Base-by-base conservation (phyloP, 2,113 vertebrate genomes). In the Pavo muticus region DNA sequence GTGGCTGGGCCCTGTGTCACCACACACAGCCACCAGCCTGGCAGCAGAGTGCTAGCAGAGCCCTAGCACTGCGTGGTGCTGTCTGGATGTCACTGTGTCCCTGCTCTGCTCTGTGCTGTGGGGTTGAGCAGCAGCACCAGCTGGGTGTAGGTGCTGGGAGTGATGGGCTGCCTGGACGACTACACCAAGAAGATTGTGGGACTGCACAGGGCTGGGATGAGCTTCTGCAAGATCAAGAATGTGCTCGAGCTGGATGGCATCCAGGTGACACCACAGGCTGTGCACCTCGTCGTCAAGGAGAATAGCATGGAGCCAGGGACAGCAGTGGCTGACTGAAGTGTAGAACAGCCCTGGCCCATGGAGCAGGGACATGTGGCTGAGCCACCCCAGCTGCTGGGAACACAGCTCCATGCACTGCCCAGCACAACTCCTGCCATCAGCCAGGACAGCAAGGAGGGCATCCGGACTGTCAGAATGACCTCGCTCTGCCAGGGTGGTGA, bases 221-320 rank as follows among this genome's bases (percentile, higher is more conserved):
- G 98, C 96, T 98, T 99, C 83, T 98, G 98, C 50, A 99, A 98
- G 88, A 99, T 99, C 95, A 99, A 99, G 97, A 98, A 98, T 35
- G 98, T 98, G 73, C 95, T 99, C 76, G 98, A 99, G 94, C 95
- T 99, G 96, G 99, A 99, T 15, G 97, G 98, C 87, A 99, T 99
- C 78, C 98, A 95, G 39, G 98, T 99, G 63, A 99, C 97, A 0
- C 98, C 98, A 0, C 98, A 98, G 88, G 98, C 99, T 1, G 98
- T 99, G 78, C 99, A 98, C 93, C 97, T 99, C 35, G 99, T 98
- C 94, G 97, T 99, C 67, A 98, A 98, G 90, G 97, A 98, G 87
- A 98, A 98, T 64, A 98, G 97, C 0, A 24, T 97, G 69, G 98
- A 98, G 57, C 92, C 16, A 0, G 90, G 14, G 19, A 30, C 19